These are phyloP conservation scores for Orientallactaga bullata DNA, from an alignment of 2,113 vertebrate species.

Conservation along the genomic window DNA sequence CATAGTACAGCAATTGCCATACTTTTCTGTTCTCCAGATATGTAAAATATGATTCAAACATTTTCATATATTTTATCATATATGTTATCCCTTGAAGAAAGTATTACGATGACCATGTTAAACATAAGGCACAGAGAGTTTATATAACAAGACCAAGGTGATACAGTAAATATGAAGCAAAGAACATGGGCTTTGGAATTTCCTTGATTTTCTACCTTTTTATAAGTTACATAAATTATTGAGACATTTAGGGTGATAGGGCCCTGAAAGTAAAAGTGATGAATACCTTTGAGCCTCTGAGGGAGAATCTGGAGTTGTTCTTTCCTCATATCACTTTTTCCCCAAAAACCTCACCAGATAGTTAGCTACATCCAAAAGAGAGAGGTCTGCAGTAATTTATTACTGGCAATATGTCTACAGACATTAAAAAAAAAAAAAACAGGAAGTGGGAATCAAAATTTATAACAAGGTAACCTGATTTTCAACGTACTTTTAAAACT, in stretches of 20 bases:
- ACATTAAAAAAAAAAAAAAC: neutral
- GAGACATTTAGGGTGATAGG: too few relatives aligned
- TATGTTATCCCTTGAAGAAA: neutral
- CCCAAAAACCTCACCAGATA: too few relatives aligned
- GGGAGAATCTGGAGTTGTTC: too few relatives aligned
- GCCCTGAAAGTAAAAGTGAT: too few relatives aligned
- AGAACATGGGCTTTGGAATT: neutral
- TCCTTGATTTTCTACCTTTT: neutral
- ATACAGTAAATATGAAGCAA: neutral
- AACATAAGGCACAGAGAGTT: neutral
- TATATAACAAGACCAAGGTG: neutral
- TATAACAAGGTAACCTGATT: constrained; percentile 42
- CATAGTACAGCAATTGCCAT: neutral
- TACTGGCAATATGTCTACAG: neutral
- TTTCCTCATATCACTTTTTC: too few relatives aligned
- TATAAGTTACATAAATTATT: neutral
- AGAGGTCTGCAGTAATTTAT: neutral
- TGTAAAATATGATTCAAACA: neutral
- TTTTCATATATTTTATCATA: neutral
- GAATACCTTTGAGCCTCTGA: too few relatives aligned
- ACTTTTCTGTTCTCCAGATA: neutral
- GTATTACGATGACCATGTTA: neutral
- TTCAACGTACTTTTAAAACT: constrained; percentile 54
- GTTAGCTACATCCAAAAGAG: neutral
- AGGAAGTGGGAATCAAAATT: neutral